phyloP scores from a whole-genome alignment of 1,140 invertebrate genomes.

The Cydia strobilella region DNA sequence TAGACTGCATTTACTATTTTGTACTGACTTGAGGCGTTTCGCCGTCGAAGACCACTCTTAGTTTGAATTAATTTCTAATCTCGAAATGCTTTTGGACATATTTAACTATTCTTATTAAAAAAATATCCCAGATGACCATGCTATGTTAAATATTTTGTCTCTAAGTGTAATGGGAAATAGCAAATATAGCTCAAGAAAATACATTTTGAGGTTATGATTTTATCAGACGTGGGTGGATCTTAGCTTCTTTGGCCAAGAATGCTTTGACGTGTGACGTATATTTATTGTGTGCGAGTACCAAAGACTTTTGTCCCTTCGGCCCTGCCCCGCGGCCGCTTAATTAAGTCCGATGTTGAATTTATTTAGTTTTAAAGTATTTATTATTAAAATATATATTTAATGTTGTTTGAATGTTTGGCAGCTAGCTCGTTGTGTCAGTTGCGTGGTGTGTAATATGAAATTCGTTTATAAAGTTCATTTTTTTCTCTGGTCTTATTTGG shows the following conservation, averaged over 20 bases:
- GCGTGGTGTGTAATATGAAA: background rate
- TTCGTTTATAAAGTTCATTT: background rate
- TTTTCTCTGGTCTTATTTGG: background rate
- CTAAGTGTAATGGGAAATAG: background rate
- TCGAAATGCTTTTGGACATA: background rate
- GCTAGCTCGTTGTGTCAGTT: slow-evolving; percentile 1
- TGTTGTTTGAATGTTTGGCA: slow-evolving; percentile 22
- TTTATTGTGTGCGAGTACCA: slow-evolving; percentile 23
- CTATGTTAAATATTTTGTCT: background rate
- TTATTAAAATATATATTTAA: background rate
- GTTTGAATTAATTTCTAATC: background rate
- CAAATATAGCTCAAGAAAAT: background rate
- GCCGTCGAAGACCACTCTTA: background rate
- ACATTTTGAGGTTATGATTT: slow-evolving; percentile 1
- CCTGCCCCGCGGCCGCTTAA: slow-evolving; percentile 9
- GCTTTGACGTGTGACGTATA: background rate
- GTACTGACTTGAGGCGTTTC: slow-evolving; percentile 24
- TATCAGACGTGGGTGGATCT: background rate
- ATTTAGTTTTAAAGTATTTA: slow-evolving; percentile 18
- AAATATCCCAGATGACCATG: background rate
- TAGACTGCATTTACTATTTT: slow-evolving; percentile 54
- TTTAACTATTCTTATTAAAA: background rate
- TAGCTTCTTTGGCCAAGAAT: background rate
- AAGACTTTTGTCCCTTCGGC: slow-evolving; percentile 5
- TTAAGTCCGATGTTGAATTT: slow-evolving; percentile 27